Conservation (phyloP, 1,140 invertebrate genomes). For the Chironomus striatipennis region DNA sequence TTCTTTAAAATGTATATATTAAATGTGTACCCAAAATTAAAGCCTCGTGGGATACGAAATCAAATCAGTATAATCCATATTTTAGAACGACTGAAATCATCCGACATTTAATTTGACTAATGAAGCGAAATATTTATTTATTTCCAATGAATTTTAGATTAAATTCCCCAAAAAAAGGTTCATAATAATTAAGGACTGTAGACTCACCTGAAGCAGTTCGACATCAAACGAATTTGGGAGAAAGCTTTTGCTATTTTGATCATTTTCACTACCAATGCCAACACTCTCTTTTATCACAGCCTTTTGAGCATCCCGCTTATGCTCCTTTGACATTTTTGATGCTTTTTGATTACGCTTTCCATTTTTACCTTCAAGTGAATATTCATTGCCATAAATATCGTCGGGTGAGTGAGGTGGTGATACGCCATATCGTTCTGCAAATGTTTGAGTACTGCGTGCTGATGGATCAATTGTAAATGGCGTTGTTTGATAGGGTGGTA, state of each 20-base stretch:
- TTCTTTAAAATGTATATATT: too few relatives aligned
- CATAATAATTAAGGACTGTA: background rate
- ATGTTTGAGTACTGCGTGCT: constrained; percentile 15
- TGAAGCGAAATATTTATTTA: too few relatives aligned
- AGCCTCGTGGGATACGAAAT: too few relatives aligned
- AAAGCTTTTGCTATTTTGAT: background rate
- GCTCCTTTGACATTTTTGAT: background rate
- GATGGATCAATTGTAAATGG: constrained; percentile 9
- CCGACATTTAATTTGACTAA: too few relatives aligned
- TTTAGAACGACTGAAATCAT: too few relatives aligned
- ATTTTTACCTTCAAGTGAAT: background rate
- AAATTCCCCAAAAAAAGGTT: too few relatives aligned
- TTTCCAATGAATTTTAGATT: too few relatives aligned
- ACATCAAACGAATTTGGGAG: constrained; percentile 14
- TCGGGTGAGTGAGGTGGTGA: background rate
- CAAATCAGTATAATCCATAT: too few relatives aligned
- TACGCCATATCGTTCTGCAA: background rate
- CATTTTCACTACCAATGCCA: background rate
- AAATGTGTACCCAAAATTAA: too few relatives aligned
- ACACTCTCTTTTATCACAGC: constrained; percentile 8
- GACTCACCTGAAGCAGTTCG: background rate
- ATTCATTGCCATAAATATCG: background rate
- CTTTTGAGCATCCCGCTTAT: background rate
- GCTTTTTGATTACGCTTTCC: background rate
- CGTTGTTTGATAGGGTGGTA: constrained; percentile 5